Conservation (phyloP, 92 coral and sea anemone genomes). For the Meandrina meandrites region DNA sequence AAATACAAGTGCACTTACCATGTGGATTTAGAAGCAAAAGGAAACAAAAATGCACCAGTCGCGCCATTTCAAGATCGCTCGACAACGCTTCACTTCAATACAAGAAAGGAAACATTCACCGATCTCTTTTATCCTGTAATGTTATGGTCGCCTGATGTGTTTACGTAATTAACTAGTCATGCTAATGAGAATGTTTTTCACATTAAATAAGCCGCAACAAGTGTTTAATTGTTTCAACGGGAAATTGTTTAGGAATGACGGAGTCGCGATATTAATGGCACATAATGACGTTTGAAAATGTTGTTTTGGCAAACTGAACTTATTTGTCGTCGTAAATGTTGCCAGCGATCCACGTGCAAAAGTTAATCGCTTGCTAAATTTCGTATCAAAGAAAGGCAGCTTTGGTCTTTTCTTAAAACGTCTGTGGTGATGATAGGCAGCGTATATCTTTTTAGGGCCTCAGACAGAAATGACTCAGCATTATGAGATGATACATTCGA, state of each 20-base stretch:
- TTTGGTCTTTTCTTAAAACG: too few relatives aligned
- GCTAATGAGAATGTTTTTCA: background rate
- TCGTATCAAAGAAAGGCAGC: too few relatives aligned
- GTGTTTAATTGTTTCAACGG: slow-evolving; percentile 1
- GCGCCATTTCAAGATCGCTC: background rate
- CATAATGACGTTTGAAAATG: background rate
- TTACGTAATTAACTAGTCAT: background rate
- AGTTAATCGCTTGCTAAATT: too few relatives aligned
- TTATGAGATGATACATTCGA: background rate
- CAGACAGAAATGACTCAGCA: background rate
- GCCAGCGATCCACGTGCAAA: too few relatives aligned
- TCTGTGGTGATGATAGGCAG: too few relatives aligned
- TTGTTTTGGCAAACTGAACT: background rate
- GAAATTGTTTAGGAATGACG: slow-evolving; percentile 1
- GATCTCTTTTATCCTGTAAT: background rate
- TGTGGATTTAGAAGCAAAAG: background rate
- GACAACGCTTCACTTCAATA: background rate
- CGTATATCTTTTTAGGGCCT: background rate
- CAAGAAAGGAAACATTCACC: background rate
- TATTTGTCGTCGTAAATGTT: background rate
- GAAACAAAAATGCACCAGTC: background rate
- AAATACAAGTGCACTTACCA: background rate
- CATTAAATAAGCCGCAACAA: slow-evolving; percentile 10
- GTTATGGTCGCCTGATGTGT: background rate
- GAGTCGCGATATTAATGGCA: too few relatives aligned